A percentile compares a stretch with the other conserved stretches of the same genome.
Conservation (phyloP, 2,888 invertebrate species). For the Ophonus ardosiacus region DNA sequence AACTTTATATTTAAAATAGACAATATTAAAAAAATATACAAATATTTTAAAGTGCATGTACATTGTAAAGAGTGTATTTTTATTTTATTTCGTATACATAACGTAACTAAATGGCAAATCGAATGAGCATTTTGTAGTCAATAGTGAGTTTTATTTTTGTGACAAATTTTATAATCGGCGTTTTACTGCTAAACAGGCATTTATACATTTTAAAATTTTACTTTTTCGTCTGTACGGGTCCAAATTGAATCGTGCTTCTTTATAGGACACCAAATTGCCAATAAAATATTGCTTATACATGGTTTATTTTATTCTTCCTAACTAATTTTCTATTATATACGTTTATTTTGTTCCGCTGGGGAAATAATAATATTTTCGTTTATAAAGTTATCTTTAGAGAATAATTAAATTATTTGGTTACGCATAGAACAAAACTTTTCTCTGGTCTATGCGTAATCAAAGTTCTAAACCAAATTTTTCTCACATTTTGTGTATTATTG, state of each 20-base stretch:
- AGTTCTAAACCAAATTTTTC: constrained; percentile 41
- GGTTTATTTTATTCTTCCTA: constrained; percentile 5
- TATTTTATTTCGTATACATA: no score
- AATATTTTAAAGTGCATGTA: not conserved
- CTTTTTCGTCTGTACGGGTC: constrained; percentile 48
- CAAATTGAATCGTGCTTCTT: constrained; percentile 45
- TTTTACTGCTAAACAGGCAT: constrained; percentile 24
- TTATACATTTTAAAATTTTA: constrained; percentile 2
- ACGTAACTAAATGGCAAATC: not conserved
- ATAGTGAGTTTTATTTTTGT: constrained; percentile 17
- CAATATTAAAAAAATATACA: not conserved
- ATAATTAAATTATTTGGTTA: constrained; percentile 24
- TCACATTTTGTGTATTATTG: constrained; percentile 51
- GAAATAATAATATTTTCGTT: not conserved
- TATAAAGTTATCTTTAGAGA: constrained; percentile 18
- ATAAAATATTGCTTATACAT: constrained; percentile 20
- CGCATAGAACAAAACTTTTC: not conserved
- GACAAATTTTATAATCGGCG: constrained; percentile 11
- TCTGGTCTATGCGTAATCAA: constrained; percentile 52
- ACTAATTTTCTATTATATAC: constrained; percentile 12
- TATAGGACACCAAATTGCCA: constrained; percentile 47
- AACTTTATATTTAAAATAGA: not conserved
- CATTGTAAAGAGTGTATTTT: no score
- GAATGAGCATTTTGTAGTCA: not conserved
- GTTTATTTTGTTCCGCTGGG: not conserved